These are phyloP conservation scores for Chloropsis cyanopogon DNA, from an alignment of 2,113 vertebrate genomes.

Conservation along the genomic window DNA sequence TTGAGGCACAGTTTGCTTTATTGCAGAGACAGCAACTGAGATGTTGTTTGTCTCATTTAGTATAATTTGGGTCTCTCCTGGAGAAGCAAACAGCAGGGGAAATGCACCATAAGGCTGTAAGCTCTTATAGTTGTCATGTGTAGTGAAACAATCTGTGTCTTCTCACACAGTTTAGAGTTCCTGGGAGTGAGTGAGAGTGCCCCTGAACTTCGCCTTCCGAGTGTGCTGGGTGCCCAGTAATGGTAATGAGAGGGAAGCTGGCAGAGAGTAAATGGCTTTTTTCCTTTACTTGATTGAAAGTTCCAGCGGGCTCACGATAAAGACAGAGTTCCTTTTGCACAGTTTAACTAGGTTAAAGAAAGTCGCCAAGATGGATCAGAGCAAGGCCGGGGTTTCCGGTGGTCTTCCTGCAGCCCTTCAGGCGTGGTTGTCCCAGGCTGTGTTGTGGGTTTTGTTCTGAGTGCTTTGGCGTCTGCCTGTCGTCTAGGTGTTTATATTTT, in stretches of 20 bases:
- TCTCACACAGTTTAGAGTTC: background rate
- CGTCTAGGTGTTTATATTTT: background rate
- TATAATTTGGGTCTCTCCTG: conserved; percentile 46
- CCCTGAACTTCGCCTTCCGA: background rate
- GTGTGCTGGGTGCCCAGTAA: background rate
- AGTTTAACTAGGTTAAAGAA: background rate
- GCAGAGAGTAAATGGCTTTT: background rate
- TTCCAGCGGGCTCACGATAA: background rate
- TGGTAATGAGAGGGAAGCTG: background rate
- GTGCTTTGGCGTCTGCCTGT: background rate
- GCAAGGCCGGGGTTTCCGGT: background rate
- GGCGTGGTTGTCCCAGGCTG: background rate
- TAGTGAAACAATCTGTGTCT: conserved; percentile 42
- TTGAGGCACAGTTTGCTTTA: conserved; percentile 54
- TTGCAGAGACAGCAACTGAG: conserved; percentile 29
- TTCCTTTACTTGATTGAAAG: background rate
- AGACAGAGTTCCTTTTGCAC: background rate
- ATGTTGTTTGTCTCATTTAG: conserved; percentile 55
- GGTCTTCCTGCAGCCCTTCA: background rate
- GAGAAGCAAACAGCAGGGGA: conserved; percentile 23
- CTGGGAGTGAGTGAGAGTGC: background rate
- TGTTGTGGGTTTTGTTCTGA: background rate
- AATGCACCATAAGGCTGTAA: conserved; percentile 40
- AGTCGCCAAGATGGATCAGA: background rate
- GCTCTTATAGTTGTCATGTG: background rate